Base-by-base conservation (phyloP, 2,888 invertebrate species). In the Drosophila setosimentum region DNA sequence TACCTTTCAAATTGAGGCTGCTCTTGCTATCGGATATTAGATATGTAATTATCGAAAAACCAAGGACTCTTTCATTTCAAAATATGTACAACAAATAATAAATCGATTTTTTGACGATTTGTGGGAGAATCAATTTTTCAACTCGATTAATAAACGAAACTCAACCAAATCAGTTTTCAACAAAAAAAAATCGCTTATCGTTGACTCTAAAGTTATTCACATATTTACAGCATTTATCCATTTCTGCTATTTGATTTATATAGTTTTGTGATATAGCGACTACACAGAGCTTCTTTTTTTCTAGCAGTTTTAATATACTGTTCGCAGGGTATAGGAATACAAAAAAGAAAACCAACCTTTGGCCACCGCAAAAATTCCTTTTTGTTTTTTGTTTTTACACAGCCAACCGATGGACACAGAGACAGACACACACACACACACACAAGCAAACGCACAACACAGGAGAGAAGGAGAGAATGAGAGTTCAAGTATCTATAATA, bases 281-380 rank as follows among this genome's bases (percentile, higher is more conserved):
- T 10, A n/a, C 1, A 7, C 2, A 7, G 27, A 33, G 16, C n/a
- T n/a, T n/a, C 18, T 29, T 24, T 13, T 13, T 29, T 18, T 24
- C 16, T n/a, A n/a, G 3, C 21, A 57, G 29, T 35, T 37, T 35
- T 18, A n/a, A 27, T 29, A 16, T 21, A 32, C n/a, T 37, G 2
- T 64, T 51, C 49, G 13, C 51, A 77, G 80, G 64, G 63, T 70
- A 70, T 67, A 37, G 42, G 53, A 79, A 64, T 50, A 64, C 16
- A 62, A 58, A 62, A 51, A 67, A 73, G 59, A 75, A 68, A 77
- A 68, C 45, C 64, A 63, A 78, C 69, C 54, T 54, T 51, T 57
- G 66, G 66, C 59, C 74, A 82, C 81, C 83, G 71, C 83, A 81
- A 76, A 80, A 74, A 83, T 80, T 83, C 69, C 80, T 83, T 72